Conservation (phyloP, 2,888 invertebrate species). For the Catocala nupta region DNA sequence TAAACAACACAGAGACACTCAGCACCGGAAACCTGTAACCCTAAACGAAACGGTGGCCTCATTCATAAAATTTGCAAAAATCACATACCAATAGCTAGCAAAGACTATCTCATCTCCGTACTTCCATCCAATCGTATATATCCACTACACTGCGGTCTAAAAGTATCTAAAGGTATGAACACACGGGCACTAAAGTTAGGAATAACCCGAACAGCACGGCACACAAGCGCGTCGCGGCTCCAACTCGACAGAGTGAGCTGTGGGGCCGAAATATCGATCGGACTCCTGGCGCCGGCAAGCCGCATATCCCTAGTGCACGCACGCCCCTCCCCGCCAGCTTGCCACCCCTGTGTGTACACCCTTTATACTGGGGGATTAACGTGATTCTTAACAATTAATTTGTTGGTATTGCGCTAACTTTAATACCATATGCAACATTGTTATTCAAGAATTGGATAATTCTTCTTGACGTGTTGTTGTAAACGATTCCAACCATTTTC, state of each 20-base stretch:
- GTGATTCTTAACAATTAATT: slow-evolving; percentile 23
- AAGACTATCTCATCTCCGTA: slow-evolving; percentile 79
- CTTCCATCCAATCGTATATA: slow-evolving; percentile 63
- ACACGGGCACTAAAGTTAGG: slow-evolving; percentile 59
- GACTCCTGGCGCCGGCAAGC: slow-evolving; percentile 83
- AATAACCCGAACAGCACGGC: slow-evolving; percentile 49
- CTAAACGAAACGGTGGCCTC: slow-evolving; percentile 36
- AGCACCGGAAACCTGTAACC: slow-evolving; percentile 57
- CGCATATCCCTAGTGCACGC: slow-evolving; percentile 85
- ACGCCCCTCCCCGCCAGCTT: slow-evolving; percentile 73
- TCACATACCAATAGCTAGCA: slow-evolving; percentile 67
- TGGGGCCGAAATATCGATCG: slow-evolving; percentile 79
- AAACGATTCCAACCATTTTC: background rate
- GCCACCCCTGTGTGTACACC: slow-evolving; percentile 69
- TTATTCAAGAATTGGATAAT: background rate
- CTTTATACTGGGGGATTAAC: slow-evolving; percentile 58
- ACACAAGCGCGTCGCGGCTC: slow-evolving; percentile 75
- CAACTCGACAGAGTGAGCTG: slow-evolving; percentile 71
- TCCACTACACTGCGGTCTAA: slow-evolving; percentile 66
- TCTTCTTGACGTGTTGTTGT: background rate
- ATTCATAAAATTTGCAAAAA: slow-evolving; percentile 34
- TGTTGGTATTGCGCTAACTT: slow-evolving; percentile 5
- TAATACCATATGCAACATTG: background rate
- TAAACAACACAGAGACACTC: slow-evolving; percentile 51
- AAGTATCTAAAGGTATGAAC: slow-evolving; percentile 52